Base-by-base conservation (phyloP, 2,113 vertebrate species). In the Odobenus rosmarus region DNA sequence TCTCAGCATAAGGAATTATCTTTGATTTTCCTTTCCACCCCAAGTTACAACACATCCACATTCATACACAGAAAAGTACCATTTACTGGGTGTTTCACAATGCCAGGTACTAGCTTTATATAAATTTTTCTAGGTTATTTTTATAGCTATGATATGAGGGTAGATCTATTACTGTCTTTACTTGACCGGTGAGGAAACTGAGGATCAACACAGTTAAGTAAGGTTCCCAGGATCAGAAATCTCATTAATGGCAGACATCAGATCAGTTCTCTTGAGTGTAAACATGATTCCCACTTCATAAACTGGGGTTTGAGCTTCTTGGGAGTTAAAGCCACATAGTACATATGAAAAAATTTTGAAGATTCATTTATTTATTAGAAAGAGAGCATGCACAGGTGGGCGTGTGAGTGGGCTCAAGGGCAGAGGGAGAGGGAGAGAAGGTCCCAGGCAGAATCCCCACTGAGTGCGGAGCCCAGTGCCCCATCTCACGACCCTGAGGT, bases 171-270 rank as follows among this genome's bases (percentile, higher is more conserved):
- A 28, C 57, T 7, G 33, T 19, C 15, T n/a, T 86, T 71, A 31
- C 28, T 84, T 85, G 84, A 26, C 5, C 67, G 16, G 31, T 39
- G 23, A 72, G 19, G 69, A 94, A 57, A 49, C n/a, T n/a, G 31
- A 67, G 12, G 26, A 39, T 46, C 89, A 28, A 49, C 28, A 28
- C 46, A 51, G 12, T 39, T 87, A 1, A 11, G 18, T 13, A 31
- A 96, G 46, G 36, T 42, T 36, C 33, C 46, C 26, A 67, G 39
- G 9, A 39, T 86, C 87, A 76, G 59, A 59, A 81, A 57, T 31
- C 42, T 33, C 0, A 1, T 14, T 69, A 90, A 26, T 5, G 42
- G 42, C 49, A 31, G 39, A 26, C 16, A 2, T n/a, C 1, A 2
- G 16, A 21, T 18, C 11, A 18, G 11, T 71, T 16, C 59, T 69